Evolutionary conservation across 64 coral and sea anemone genomes (phyloP).

Genomic region (Astreopora myriophthalma): DNA sequence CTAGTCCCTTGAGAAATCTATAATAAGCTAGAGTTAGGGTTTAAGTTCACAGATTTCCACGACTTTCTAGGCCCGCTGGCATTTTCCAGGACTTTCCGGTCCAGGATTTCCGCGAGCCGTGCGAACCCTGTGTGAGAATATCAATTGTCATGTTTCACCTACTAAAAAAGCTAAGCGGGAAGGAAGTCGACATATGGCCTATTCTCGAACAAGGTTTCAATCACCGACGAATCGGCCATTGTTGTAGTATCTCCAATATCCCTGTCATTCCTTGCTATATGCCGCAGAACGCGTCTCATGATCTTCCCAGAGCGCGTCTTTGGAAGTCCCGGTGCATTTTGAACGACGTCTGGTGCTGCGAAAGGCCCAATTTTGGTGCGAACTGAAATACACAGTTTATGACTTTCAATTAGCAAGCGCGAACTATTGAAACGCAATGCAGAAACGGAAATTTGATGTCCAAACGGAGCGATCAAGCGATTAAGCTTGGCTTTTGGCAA

Average conservation of each 20-base stretch:
- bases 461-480: too few relatives aligned
- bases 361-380: constrained; percentile 94
- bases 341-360: constrained; percentile 91
- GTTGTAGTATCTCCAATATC: constrained; percentile 88
- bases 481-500: too few relatives aligned
- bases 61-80: too few relatives aligned
- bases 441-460: too few relatives aligned
- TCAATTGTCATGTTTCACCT: neutral
- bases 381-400: constrained; percentile 51
- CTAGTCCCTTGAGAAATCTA: too few relatives aligned
- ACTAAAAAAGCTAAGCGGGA: neutral
- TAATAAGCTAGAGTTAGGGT: too few relatives aligned
- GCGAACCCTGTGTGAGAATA: too few relatives aligned
- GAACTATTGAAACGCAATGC: too few relatives aligned
- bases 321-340: constrained; percentile 88
- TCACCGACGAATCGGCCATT: constrained; percentile 83
- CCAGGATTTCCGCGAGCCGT: too few relatives aligned
- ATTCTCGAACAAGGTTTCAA: constrained; percentile 74
- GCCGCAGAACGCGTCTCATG: constrained; percentile 90
- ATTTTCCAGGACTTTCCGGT: too few relatives aligned
- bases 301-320: constrained; percentile 99
- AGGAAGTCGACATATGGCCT: constrained; percentile 85
- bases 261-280: constrained; percentile 86
- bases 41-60: too few relatives aligned
- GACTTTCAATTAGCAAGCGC: too few relatives aligned